A percentile compares a stretch with the other conserved stretches of the same genome.
These are phyloP conservation scores for Leucozona laternaria DNA, from an alignment of 2,888 invertebrate species.

Conservation along the genomic window DNA sequence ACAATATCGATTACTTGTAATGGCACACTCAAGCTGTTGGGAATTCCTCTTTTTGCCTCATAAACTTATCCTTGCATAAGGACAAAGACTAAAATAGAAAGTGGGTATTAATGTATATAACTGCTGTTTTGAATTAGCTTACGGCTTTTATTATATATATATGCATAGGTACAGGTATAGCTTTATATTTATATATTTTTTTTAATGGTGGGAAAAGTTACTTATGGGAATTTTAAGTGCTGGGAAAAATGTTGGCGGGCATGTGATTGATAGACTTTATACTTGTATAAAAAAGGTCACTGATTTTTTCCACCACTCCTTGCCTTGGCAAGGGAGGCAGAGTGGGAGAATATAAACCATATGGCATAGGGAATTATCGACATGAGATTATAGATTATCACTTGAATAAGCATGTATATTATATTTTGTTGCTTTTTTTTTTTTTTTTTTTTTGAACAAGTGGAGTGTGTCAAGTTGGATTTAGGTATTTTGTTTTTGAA, in stretches of 20 bases:
- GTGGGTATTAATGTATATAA: slow-evolving; percentile 30
- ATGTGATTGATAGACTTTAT: slow-evolving; percentile 65
- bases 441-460: neutral
- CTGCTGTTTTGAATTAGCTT: slow-evolving; percentile 60
- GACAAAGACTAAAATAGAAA: neutral
- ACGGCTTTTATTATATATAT: slow-evolving; percentile 28
- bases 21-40: slow-evolving; percentile 43
- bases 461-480: neutral
- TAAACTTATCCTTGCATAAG: slow-evolving; percentile 19
- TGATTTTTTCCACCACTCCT: slow-evolving; percentile 1
- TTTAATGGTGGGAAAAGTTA: slow-evolving; percentile 11
- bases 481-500: neutral
- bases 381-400: neutral
- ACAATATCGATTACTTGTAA: slow-evolving; percentile 62
- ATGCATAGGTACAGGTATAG: neutral
- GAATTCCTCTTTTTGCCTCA: slow-evolving; percentile 25
- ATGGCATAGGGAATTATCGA: slow-evolving; percentile 6
- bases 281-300: slow-evolving; percentile 10
- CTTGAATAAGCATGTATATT: neutral
- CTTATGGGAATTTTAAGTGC: slow-evolving; percentile 44
- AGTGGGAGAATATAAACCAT: neutral
- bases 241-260: slow-evolving; percentile 31
- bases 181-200: neutral
- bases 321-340: too few species aligned
- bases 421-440: neutral